phyloP scores from a whole-genome alignment of 2,797 vertebrate species.

The Thalassophryne amazonica region DNA sequence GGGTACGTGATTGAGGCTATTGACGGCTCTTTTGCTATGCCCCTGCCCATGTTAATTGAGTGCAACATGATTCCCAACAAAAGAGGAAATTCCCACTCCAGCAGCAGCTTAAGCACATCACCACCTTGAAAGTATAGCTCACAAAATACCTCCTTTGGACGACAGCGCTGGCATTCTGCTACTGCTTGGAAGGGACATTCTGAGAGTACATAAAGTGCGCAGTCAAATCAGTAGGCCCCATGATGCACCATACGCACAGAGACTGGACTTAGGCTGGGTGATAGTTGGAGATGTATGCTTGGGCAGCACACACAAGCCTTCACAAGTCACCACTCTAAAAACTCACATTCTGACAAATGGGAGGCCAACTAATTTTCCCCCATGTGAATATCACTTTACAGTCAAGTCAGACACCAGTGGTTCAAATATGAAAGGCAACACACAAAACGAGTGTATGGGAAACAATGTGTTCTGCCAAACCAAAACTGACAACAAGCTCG shows the following conservation, averaged over 20 bases:
- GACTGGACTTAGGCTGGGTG: background rate
- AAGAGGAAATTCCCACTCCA: background rate
- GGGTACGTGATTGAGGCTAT: background rate
- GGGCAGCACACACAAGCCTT: background rate
- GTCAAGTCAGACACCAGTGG: background rate
- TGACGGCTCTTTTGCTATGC: background rate
- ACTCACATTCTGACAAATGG: background rate
- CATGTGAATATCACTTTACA: background rate
- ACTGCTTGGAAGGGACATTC: background rate
- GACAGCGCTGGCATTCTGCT: background rate
- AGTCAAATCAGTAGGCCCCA: background rate
- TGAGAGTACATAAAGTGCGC: background rate
- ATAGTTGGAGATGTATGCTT: background rate
- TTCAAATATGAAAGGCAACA: background rate
- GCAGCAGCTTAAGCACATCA: background rate
- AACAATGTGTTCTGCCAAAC: background rate
- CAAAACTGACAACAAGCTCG: background rate
- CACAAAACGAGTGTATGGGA: no score
- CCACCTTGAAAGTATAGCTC: no score
- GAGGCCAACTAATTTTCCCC: background rate
- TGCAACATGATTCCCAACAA: background rate
- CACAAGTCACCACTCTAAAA: background rate
- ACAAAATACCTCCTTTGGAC: no score
- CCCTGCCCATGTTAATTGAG: background rate
- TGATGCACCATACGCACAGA: background rate